Percentiles rank a stretch among this genome's conserved stretches.
phyloP scores from a whole-genome alignment of 2,888 invertebrate species.

The Agrotis clavis region DNA sequence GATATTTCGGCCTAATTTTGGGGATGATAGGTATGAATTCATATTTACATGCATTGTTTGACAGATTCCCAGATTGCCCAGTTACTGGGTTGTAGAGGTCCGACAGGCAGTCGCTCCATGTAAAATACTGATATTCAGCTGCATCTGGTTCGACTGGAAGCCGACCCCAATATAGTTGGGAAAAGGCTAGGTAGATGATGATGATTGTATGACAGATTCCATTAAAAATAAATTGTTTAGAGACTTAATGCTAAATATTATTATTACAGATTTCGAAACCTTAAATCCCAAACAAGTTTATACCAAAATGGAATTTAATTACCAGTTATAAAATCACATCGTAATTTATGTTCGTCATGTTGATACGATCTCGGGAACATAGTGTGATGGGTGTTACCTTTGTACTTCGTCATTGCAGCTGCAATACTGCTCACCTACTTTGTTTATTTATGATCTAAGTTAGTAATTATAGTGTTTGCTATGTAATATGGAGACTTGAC shows the following conservation, averaged over 20 bases:
- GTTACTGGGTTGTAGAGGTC: no score
- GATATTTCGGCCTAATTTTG: no score
- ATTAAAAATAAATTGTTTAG: no score
- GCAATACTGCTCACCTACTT: slow-evolving; percentile 53
- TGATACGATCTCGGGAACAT: slow-evolving; percentile 57
- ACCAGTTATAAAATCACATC: slow-evolving; percentile 53
- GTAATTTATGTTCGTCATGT: slow-evolving; percentile 58
- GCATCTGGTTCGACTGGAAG: no score
- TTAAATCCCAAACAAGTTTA: slow-evolving; percentile 30
- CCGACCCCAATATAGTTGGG: no score
- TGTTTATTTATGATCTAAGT: slow-evolving; percentile 48
- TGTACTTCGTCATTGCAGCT: slow-evolving; percentile 55
- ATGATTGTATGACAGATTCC: no score
- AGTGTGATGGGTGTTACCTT: slow-evolving; percentile 57
- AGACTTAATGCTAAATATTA: slow-evolving; percentile 1
- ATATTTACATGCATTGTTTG: no score
- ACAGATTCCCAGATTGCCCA: no score
- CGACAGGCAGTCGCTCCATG: no score
- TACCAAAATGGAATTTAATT: slow-evolving; percentile 58
- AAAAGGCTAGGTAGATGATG: no score
- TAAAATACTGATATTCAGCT: no score
- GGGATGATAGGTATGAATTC: no score
- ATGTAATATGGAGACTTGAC: slow-evolving; percentile 18
- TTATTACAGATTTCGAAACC: slow-evolving; percentile 38
- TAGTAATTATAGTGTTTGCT: slow-evolving; percentile 59